phyloP scores from a whole-genome alignment of 2,888 invertebrate genomes.

The Neoitamus cyanurus region DNA sequence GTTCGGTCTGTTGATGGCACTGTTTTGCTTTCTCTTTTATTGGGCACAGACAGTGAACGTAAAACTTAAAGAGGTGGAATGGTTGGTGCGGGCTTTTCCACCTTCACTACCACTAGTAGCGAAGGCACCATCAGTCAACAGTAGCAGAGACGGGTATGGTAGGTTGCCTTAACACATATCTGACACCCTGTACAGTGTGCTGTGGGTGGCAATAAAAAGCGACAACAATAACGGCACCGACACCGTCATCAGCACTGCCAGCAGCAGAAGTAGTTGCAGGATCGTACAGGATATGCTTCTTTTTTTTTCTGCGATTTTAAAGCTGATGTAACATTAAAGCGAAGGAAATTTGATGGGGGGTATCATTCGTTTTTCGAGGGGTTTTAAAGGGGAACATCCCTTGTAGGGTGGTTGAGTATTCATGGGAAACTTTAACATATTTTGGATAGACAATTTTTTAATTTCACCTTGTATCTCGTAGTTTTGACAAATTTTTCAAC shows the following conservation, averaged over 20 bases:
- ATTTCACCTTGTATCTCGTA: too few species aligned
- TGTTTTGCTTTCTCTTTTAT: slow-evolving; percentile 39
- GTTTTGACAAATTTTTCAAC: too few species aligned
- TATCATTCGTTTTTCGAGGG: background rate
- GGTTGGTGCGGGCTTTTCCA: background rate
- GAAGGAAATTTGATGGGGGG: background rate
- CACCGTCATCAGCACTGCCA: background rate
- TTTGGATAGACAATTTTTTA: background rate
- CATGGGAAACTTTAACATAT: background rate
- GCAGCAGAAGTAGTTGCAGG: slow-evolving; percentile 4
- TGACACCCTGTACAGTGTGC: slow-evolving; percentile 16
- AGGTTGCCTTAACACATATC: slow-evolving; percentile 23
- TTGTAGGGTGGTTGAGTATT: background rate
- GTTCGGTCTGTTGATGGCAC: slow-evolving; percentile 22
- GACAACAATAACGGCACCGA: slow-evolving; percentile 17
- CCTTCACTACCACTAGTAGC: background rate
- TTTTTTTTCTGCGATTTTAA: background rate
- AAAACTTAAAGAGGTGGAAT: background rate
- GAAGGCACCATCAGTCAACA: background rate
- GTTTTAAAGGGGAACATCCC: background rate
- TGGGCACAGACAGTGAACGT: slow-evolving; percentile 35
- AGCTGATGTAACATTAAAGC: slow-evolving; percentile 27
- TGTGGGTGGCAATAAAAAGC: slow-evolving; percentile 36
- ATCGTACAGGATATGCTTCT: slow-evolving; percentile 3
- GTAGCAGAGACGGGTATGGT: background rate